Evolutionary conservation across 1,140 invertebrate species (phyloP), one percentile per base, ranked within the genome.

Genomic region (Episyrphus balteatus): DNA sequence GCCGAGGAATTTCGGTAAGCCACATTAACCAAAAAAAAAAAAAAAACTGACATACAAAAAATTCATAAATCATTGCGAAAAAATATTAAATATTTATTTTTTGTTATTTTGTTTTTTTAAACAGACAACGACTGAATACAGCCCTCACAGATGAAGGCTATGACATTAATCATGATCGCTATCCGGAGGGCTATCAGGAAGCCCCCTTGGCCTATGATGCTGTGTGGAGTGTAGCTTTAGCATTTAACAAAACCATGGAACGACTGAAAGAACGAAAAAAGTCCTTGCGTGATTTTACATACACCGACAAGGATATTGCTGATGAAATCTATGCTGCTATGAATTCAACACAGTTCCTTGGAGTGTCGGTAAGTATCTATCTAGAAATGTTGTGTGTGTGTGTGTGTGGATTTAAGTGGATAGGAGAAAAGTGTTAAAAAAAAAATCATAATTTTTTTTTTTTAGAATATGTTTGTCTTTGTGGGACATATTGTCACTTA

Each of bases 121-220:
- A 12, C 66, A 88, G 86, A 77, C 81, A 70, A 43, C 73, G 88
- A 53, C 72, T 97, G 54, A 88, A 94, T 66, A 75, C 81, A 50
- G 79, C 80, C 30, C 71, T 94, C 9, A 81, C 82, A 44, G 79
- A 82, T 34, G 79, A 81, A 38, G 86, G 85, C 12, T 90, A 84
- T 61, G 84, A 89, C 57, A 86, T 90, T 57, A 81, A 84, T 61
- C 80, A 86, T 36, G 79, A 83, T 58, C 74, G 85, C 36, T 91
- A 84, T 70, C 90, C 90, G 1, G 88, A 90, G 66, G 96, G 96
- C 2, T 98, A 96, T 69, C 92, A 95, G 62, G 96, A 99, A 73
- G 93, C 96, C 1, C 96, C 96, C 0, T 70, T 99, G 31, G 96
- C 96, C 13, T 99, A 99, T 62, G 97, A 99, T 72, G 97, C 97